phyloP scores from a whole-genome alignment of 2,113 vertebrate genomes.

The Gadus macrocephalus region DNA sequence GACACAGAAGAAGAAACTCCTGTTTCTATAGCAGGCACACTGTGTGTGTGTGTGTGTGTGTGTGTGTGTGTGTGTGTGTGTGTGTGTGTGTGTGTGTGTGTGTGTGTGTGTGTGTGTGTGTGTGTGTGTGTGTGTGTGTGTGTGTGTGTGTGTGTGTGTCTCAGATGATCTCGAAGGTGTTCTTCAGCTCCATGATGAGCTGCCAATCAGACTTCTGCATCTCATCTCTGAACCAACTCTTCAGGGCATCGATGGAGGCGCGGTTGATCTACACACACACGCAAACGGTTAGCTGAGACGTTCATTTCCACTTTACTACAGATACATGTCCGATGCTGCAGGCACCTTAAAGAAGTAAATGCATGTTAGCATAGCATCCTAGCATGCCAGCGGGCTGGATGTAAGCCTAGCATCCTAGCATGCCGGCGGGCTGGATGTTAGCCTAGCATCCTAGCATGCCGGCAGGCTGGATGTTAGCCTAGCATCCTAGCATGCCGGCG shows the following conservation, averaged over 20 bases:
- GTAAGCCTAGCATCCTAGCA: no score
- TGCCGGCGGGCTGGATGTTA: no score
- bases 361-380: no score
- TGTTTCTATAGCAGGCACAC: background rate
- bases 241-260: constrained; percentile 94
- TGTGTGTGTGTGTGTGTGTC: constrained; percentile 16
- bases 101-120: constrained; percentile 33
- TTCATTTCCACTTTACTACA: background rate
- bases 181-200: constrained; percentile 98
- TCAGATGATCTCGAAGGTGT: constrained; percentile 97
- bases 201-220: constrained; percentile 98
- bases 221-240: constrained; percentile 99
- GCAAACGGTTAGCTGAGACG: background rate
- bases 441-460: no score
- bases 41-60: no score
- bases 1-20: background rate
- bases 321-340: no score
- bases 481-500: no score
- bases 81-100: constrained; percentile 30
- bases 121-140: constrained; percentile 9
- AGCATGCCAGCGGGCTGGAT: no score
- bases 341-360: no score
- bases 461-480: no score
- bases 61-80: constrained; percentile 12
- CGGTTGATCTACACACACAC: constrained; percentile 82